Conservation (phyloP, 2,888 invertebrate species). For the Patella ulyssiponensis region DNA sequence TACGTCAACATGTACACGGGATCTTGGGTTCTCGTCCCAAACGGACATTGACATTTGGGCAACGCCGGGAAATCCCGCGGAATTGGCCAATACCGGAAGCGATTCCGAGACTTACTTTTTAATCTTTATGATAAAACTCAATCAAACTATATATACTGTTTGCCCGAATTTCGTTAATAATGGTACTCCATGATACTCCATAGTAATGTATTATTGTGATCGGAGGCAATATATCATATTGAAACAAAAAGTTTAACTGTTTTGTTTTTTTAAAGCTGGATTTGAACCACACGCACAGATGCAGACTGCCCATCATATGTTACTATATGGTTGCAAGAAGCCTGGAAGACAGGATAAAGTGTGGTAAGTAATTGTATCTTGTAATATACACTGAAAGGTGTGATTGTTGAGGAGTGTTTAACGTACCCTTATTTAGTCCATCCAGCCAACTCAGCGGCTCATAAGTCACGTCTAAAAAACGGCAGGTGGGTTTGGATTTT, state of each 20-base stretch:
- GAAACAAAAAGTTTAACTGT: slow-evolving; percentile 32
- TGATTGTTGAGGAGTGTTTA: too few species aligned
- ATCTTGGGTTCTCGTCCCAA: too few species aligned
- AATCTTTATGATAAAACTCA: background rate
- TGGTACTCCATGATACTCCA: background rate
- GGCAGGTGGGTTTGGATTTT: too few species aligned
- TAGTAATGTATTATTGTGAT: background rate
- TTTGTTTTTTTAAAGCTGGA: slow-evolving; percentile 67
- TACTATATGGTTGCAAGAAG: slow-evolving; percentile 76
- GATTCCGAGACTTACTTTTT: background rate
- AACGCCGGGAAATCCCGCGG: too few species aligned
- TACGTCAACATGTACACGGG: too few species aligned
- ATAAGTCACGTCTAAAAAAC: too few species aligned
- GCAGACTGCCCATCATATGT: slow-evolving; percentile 76
- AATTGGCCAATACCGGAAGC: background rate
- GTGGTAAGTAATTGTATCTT: slow-evolving; percentile 54
- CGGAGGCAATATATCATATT: background rate
- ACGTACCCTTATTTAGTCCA: too few species aligned
- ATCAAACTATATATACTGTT: too few species aligned
- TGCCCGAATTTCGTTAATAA: too few species aligned
- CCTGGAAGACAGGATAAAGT: slow-evolving; percentile 61
- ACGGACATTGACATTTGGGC: too few species aligned
- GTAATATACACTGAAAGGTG: too few species aligned
- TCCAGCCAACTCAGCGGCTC: too few species aligned
- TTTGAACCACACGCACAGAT: slow-evolving; percentile 76